Percentiles rank a stretch among this genome's conserved stretches.
phyloP scores from a whole-genome alignment of 2,888 invertebrate genomes.

The Yponomeuta plumbellus region DNA sequence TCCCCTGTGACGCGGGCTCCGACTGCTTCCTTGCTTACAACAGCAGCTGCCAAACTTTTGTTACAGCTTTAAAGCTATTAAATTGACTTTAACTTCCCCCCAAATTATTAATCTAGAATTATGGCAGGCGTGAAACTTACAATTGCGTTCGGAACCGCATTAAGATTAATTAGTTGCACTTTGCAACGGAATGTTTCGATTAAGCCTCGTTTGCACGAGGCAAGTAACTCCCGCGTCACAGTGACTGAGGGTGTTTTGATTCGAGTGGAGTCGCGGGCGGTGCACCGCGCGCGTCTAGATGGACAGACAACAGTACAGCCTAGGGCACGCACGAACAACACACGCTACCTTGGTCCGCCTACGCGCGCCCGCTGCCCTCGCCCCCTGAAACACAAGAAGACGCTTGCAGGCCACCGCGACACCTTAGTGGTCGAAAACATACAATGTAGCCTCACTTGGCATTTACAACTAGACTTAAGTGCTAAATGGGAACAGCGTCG shows the following conservation, averaged over 20 bases:
- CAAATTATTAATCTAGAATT: neutral
- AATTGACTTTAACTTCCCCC: neutral
- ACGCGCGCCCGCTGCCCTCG: constrained; percentile 64
- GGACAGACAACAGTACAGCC: constrained; percentile 74
- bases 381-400: constrained; percentile 76
- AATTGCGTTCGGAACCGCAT: no score
- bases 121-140: no score
- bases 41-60: neutral
- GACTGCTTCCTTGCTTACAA: neutral
- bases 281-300: constrained; percentile 66
- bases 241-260: neutral
- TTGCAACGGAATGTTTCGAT: neutral
- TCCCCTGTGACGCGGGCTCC: constrained; percentile 30
- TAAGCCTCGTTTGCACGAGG: neutral
- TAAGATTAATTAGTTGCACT: no score
- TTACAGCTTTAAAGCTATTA: neutral
- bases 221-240: neutral
- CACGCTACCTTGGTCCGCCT: constrained; percentile 72
- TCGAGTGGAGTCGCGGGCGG: constrained; percentile 17
- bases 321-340: constrained; percentile 77
- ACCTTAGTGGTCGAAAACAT: constrained; percentile 2
- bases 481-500: neutral
- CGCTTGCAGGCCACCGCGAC: constrained; percentile 51
- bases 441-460: neutral
- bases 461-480: neutral